Evolutionary conservation across 2,888 invertebrate species (phyloP).

Genomic region (Athalia circularis): DNA sequence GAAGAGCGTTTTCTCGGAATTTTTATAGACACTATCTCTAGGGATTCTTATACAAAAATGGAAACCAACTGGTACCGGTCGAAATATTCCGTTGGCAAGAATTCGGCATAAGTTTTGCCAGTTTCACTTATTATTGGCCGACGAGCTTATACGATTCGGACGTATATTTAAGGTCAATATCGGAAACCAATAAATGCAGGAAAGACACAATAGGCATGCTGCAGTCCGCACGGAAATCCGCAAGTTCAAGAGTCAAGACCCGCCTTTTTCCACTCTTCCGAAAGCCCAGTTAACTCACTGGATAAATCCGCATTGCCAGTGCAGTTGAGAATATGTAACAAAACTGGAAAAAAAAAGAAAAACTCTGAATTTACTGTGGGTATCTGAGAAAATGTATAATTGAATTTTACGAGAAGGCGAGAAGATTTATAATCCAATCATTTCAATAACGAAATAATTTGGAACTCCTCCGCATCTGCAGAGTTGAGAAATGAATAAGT

Average conservation of each 20-base stretch:
- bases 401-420: not conserved
- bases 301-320: too few species aligned
- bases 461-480: not conserved
- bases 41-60: not conserved
- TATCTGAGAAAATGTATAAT: too few species aligned
- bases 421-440: not conserved
- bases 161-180: conserved; percentile 10
- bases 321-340: too few species aligned
- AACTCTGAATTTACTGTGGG: too few species aligned
- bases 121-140: not conserved
- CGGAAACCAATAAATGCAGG: conserved; percentile 26
- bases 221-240: too few species aligned
- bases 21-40: not conserved
- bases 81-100: conserved; percentile 15
- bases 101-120: conserved; percentile 1
- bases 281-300: too few species aligned
- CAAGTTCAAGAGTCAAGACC: too few species aligned
- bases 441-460: not conserved
- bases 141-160: not conserved
- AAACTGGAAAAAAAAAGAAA: too few species aligned
- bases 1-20: not conserved
- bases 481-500: not conserved
- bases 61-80: not conserved
- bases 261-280: too few species aligned
- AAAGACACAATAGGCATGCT: too few species aligned